Evolutionary conservation across 2,113 vertebrate genomes (phyloP).

Genomic region (Otocyon megalotis): DNA sequence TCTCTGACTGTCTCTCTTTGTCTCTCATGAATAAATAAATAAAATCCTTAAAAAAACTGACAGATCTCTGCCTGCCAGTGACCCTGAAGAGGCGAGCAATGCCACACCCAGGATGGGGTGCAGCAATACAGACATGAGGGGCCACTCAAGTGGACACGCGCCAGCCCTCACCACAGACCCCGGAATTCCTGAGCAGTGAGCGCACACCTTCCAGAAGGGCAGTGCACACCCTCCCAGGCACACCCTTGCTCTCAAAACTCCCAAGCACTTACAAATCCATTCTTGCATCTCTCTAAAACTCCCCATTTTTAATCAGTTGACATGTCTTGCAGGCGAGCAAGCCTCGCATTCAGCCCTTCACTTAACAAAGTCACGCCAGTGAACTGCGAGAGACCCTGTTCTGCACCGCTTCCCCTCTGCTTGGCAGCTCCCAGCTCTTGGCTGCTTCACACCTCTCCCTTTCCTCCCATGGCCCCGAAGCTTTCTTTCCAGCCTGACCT

Average conservation of each 20-base stretch:
- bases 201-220: not conserved
- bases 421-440: not conserved
- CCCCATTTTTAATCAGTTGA: not conserved
- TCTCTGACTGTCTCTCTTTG: too few relatives aligned
- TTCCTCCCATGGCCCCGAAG: not conserved
- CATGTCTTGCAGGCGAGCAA: not conserved
- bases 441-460: not conserved
- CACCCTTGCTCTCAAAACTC: not conserved
- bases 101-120: not conserved
- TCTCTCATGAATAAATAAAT: too few relatives aligned
- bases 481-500: conserved; percentile 8
- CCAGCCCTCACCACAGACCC: too few relatives aligned
- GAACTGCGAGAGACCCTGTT: not conserved
- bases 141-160: not conserved
- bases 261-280: not conserved
- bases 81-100: not conserved
- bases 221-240: not conserved
- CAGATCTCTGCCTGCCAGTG: not conserved
- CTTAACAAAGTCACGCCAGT: not conserved
- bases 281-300: not conserved
- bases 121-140: too few relatives aligned
- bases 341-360: not conserved
- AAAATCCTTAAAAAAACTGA: too few relatives aligned
- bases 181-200: not conserved
- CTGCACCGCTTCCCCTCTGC: not conserved